These are phyloP conservation scores for Danionella dracula DNA, from an alignment of 2,797 vertebrate genomes.

Conservation along the genomic window DNA sequence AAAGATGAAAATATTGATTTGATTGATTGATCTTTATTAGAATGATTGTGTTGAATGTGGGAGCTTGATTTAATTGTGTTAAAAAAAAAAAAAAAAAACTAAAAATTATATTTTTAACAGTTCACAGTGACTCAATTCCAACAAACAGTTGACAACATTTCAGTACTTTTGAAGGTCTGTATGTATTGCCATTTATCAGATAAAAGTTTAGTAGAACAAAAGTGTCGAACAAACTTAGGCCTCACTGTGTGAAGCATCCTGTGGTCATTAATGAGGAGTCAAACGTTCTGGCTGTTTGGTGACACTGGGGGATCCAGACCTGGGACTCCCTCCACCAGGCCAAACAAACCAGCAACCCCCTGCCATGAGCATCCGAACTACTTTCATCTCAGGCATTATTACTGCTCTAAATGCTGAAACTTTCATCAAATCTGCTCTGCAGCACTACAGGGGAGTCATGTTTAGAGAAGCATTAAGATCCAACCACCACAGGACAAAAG, in stretches of 20 bases:
- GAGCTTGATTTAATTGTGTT: not conserved
- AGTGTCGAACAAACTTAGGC: not conserved
- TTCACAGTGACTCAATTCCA: not conserved
- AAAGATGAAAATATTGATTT: no score
- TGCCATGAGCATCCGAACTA: conserved; percentile 31
- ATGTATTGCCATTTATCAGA: not conserved
- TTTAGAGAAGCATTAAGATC: conserved; percentile 42
- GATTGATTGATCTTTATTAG: no score
- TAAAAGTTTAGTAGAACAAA: not conserved
- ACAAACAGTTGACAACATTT: not conserved
- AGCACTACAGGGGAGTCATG: conserved; percentile 32
- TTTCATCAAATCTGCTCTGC: conserved; percentile 38
- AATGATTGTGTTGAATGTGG: not conserved
- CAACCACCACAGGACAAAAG: conserved; percentile 25
- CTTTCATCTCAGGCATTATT: conserved; percentile 52
- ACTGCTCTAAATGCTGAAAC: conserved; percentile 44
- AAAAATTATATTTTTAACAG: not conserved
- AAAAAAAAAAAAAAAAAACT: no score
- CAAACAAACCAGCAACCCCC: conserved; percentile 33
- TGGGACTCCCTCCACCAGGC: conserved; percentile 17
- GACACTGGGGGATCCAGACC: conserved; percentile 17
- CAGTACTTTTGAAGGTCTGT: no score
- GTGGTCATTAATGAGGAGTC: conserved; percentile 30
- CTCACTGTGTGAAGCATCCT: not conserved
- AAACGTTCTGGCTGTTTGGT: conserved; percentile 12